A percentile compares a stretch with the other conserved stretches of the same genome.
phyloP scores from a whole-genome alignment of 2,113 vertebrate genomes.

The Collichthys lucidus region DNA sequence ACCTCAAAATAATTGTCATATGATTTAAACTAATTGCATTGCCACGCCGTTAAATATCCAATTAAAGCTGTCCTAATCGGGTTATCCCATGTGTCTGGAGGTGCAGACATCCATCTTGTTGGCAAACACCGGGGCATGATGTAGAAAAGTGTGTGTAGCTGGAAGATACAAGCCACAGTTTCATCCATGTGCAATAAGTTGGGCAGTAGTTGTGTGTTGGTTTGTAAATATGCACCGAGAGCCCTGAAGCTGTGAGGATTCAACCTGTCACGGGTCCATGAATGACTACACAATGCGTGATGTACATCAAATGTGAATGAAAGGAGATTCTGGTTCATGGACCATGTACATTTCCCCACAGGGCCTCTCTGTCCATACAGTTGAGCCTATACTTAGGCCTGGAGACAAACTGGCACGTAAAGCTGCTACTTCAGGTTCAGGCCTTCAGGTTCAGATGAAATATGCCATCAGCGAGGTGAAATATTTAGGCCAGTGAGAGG shows the following conservation, averaged over 20 bases:
- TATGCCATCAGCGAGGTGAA: not conserved
- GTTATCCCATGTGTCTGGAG: slow-evolving; percentile 65
- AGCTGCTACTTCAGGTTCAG: slow-evolving; percentile 2
- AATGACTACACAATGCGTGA: slow-evolving; percentile 44
- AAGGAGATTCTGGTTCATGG: slow-evolving; percentile 41
- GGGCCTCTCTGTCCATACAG: slow-evolving; percentile 16
- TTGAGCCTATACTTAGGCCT: not conserved
- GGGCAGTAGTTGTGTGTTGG: slow-evolving; percentile 32
- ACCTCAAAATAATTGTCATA: slow-evolving; percentile 47
- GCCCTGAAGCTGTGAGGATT: slow-evolving; percentile 3
- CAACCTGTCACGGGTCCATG: slow-evolving; percentile 1
- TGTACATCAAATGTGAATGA: slow-evolving; percentile 44
- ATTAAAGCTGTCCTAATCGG: slow-evolving; percentile 59
- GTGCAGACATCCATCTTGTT: slow-evolving; percentile 73
- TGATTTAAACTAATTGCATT: slow-evolving; percentile 42
- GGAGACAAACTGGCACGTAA: slow-evolving; percentile 8
- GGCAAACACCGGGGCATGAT: slow-evolving; percentile 37
- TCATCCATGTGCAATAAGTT: slow-evolving; percentile 50
- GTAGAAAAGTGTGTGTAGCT: slow-evolving; percentile 16
- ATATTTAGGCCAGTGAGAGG: not conserved
- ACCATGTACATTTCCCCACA: slow-evolving; percentile 12
- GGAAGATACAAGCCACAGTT: not conserved
- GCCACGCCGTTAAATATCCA: slow-evolving; percentile 44
- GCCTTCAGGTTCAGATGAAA: not conserved
- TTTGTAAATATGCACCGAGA: slow-evolving; percentile 25